Base-by-base conservation (phyloP, 2,888 invertebrate genomes). In the Dasysyrphus albostriatus region DNA sequence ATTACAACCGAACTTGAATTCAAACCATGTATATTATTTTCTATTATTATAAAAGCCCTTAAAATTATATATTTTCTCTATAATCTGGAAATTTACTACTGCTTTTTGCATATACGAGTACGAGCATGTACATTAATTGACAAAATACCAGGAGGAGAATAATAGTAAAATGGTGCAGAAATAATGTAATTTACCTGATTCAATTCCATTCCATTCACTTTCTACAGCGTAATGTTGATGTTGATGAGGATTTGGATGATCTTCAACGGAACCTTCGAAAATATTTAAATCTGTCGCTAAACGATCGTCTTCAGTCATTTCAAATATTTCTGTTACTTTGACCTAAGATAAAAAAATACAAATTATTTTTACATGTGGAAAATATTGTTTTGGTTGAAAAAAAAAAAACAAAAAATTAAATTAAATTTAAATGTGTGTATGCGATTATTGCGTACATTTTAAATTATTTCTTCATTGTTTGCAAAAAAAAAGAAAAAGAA, bases 261-360 rank as follows among this genome's bases (percentile, higher is more conserved):
- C 91, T 84, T 92, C 91, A 16, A 92, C 91, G 16, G 91, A 90
- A 19, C 92, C 92, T 83, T 93, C 92, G 82, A 91, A 92, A n/a
- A 91, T 89, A 61, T 92, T 89, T 59, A 91, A 88, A 81, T 92
- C 90, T n/a, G 91, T 94, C 29, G 94, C 94, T 72, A 95, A 94
- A 34, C 95, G 94, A 89, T 96, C 96, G 69, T 95, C 95, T 89
- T 96, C 96, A 0, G 96, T 96, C 90, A 97, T 96, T 92, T 98
- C 97, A 91, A 96, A 97, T 90, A 98, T 97, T 93, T 98, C 97
- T 1, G 97, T 97, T 90, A 98, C 96, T 93, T 96, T 96, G 90
- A 97, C 95, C 95, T 95, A 7, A 92, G 91, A 82, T 2, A 8
- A 16, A 74, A 14, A 44, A 51, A 79, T 47, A 8, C 10, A 8